These are phyloP conservation scores for Agonopterix alstromeriana DNA, from an alignment of 2,888 invertebrate genomes.

Conservation along the genomic window DNA sequence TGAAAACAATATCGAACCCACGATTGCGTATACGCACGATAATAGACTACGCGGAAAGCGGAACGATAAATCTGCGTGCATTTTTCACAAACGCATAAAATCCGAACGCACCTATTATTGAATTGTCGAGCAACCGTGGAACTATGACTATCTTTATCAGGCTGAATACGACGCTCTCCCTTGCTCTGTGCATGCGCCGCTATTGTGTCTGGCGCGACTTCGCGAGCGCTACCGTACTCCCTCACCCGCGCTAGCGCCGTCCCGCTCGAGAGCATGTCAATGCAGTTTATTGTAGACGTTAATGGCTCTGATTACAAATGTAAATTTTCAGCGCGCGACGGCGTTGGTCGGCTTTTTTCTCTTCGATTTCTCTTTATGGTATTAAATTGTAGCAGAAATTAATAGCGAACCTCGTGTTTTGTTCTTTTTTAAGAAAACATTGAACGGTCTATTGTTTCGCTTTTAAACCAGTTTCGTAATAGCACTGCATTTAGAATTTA, in stretches of 20 bases:
- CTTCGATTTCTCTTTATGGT: conserved; percentile 61
- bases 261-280: conserved; percentile 58
- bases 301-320: conserved; percentile 74
- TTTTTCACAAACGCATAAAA: conserved; percentile 74
- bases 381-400: conserved; percentile 64
- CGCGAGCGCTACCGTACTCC: conserved; percentile 38
- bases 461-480: conserved; percentile 14
- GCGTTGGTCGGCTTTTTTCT: conserved; percentile 67
- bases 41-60: conserved; percentile 61
- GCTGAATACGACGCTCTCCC: conserved; percentile 39
- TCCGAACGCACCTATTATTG: conserved; percentile 65
- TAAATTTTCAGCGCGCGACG: conserved; percentile 71
- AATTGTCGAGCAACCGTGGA: conserved; percentile 34
- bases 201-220: conserved; percentile 67
- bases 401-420: conserved; percentile 33
- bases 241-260: conserved; percentile 46
- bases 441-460: conserved; percentile 22
- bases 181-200: conserved; percentile 62
- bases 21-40: conserved; percentile 20
- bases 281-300: conserved; percentile 75
- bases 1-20: neutral
- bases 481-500: conserved; percentile 7
- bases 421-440: conserved; percentile 17
- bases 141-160: conserved; percentile 31
- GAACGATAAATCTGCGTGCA: conserved; percentile 62